These are phyloP conservation scores for Druon quercuslanigerum DNA, from an alignment of 1,140 invertebrate genomes.

Conservation along the genomic window DNA sequence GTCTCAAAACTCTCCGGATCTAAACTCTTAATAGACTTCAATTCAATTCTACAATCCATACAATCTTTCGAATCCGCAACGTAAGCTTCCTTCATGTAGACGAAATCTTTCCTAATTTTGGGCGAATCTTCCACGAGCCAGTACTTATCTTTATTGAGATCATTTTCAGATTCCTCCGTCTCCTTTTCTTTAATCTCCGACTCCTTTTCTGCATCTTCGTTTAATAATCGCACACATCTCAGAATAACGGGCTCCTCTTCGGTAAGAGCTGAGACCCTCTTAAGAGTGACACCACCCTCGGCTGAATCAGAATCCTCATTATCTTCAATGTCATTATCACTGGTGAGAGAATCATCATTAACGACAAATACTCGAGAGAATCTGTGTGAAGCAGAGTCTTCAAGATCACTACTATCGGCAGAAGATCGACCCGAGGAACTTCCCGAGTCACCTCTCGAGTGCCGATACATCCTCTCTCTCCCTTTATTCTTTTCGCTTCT, in stretches of 20 bases:
- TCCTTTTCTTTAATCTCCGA: not conserved
- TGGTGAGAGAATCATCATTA: conserved; percentile 81
- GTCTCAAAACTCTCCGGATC: conserved; percentile 63
- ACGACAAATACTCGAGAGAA: conserved; percentile 86
- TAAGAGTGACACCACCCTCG: conserved; percentile 54
- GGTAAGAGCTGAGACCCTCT: conserved; percentile 54
- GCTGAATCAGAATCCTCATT: conserved; percentile 73
- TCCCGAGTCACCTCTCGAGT: conserved; percentile 72
- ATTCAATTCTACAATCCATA: conserved; percentile 60
- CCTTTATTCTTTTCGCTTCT: conserved; percentile 24
- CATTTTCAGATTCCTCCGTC: not conserved
- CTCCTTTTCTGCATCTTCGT: conserved; percentile 56
- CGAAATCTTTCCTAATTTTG: conserved; percentile 44
- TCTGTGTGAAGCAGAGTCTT: conserved; percentile 79
- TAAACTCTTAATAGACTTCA: conserved; percentile 67
- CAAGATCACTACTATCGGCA: conserved; percentile 81
- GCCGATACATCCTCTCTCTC: conserved; percentile 60
- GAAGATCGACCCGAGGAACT: conserved; percentile 76
- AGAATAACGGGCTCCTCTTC: conserved; percentile 66
- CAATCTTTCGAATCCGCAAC: conserved; percentile 63
- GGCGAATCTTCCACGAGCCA: conserved; percentile 20
- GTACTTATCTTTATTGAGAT: conserved; percentile 27
- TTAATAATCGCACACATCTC: conserved; percentile 58
- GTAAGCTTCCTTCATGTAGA: conserved; percentile 62
- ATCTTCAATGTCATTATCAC: conserved; percentile 77